phyloP scores from a whole-genome alignment of 2,797 vertebrate genomes.

The Cryptoprocta ferox region DNA sequence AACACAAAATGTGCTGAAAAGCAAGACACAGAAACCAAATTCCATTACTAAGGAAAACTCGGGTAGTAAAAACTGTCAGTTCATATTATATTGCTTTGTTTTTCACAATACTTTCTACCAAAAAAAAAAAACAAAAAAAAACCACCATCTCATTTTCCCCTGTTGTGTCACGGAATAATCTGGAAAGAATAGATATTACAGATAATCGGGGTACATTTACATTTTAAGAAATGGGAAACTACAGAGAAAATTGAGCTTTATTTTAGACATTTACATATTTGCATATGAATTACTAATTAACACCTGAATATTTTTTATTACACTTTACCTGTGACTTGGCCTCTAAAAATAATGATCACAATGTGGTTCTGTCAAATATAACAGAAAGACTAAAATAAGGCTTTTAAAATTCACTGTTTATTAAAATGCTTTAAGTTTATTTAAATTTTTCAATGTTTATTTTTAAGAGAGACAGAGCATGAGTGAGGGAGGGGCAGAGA shows the following conservation, averaged over 20 bases:
- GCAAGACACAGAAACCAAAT: background rate
- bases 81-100: background rate
- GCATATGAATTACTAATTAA: constrained; percentile 9
- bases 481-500: too few species aligned
- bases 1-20: constrained; percentile 26
- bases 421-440: background rate
- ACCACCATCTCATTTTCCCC: background rate
- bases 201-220: background rate
- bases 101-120: background rate
- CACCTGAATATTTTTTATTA: constrained; percentile 11
- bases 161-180: background rate
- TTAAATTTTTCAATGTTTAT: too few species aligned
- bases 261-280: background rate
- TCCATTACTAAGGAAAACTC: constrained; percentile 12
- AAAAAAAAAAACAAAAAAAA: background rate
- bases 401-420: constrained; percentile 47
- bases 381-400: constrained; percentile 4
- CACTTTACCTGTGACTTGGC: background rate
- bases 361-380: background rate
- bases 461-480: too few species aligned
- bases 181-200: background rate
- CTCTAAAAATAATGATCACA: constrained; percentile 12
- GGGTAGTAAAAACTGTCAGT: background rate
- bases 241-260: background rate
- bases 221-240: background rate